Evolutionary conservation across 2,797 vertebrate genomes (phyloP), one percentile per base, ranked within the genome.

Genomic region (Myotis planiceps): DNA sequence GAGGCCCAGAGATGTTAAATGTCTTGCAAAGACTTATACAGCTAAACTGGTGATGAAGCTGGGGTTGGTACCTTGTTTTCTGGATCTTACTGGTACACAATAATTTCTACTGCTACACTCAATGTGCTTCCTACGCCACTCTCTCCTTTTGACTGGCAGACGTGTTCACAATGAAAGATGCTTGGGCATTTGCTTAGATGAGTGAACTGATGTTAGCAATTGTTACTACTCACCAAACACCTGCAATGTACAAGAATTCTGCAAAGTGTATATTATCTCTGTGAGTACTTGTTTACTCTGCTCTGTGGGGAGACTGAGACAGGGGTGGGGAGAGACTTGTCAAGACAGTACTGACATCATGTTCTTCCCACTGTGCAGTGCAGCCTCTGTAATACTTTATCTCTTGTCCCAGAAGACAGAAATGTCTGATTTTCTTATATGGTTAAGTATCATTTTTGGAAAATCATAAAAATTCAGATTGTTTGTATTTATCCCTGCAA

Each of bases 401-500:
- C 42, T 72, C 68, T 95, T 88, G 63, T 88, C 37, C 78, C 81
- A 79, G 78, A 85, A 97, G 78, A 90, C 88, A 5, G 63, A 88
- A 90, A 79, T 92, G 32, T 79, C 88, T 92, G 68, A 21, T 71
- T 69, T 94, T 90, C 80, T 90, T 51, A 93, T 85, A 66, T 42
- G 79, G 82, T 76, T 80, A 94, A 92, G 34, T 79, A 94, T 94
- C 27, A 6, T 55, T 95, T 96, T 92, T 58, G 63, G 47, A 86
- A 92, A 95, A 69, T 79, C 53, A 83, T 90, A 95, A 94, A 88
- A 92, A 94, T 97, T 95, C 83, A 95, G 85, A 90, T 95, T 72
- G 63, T 88, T 80, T 86, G 39, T 85, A 68, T 96, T 94, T 96
- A 83, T 88, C 86, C 66, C 88, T 97, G 85, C 75, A 96, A 92